phyloP scores from a whole-genome alignment of 2,888 invertebrate species.

The Gibbula magus region DNA sequence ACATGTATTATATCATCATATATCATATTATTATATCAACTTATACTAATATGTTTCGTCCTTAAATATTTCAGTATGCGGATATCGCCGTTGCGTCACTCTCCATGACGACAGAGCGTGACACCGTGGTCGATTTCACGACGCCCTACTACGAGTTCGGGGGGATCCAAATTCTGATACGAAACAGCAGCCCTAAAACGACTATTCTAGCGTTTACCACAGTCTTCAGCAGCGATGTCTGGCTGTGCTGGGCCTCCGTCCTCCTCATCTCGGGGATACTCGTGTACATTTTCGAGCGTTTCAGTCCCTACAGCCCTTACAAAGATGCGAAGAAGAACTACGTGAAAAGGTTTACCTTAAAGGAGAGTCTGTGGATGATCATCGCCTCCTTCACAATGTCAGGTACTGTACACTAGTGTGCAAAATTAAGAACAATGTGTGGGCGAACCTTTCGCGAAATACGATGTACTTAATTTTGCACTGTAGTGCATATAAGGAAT shows the following conservation, averaged over 20 bases:
- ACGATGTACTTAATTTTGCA: no score
- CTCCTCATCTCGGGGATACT: slow-evolving; percentile 88
- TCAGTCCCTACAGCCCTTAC: slow-evolving; percentile 87
- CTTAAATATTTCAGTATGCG: slow-evolving; percentile 80
- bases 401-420: slow-evolving; percentile 39
- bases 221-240: slow-evolving; percentile 89
- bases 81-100: slow-evolving; percentile 88
- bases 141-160: slow-evolving; percentile 94
- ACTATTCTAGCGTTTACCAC: slow-evolving; percentile 96
- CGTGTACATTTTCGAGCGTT: slow-evolving; percentile 92
- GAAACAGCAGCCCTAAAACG: slow-evolving; percentile 87
- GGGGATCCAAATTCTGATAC: slow-evolving; percentile 91
- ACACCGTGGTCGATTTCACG: slow-evolving; percentile 92
- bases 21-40: not conserved
- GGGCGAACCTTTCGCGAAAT: no score
- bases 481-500: no score
- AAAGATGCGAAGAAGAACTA: slow-evolving; percentile 81
- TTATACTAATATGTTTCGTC: not conserved
- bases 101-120: slow-evolving; percentile 92
- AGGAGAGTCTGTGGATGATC: slow-evolving; percentile 96
- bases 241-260: slow-evolving; percentile 87
- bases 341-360: slow-evolving; percentile 87
- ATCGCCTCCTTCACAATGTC: slow-evolving; percentile 94
- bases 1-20: not conserved
- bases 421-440: no score